Base-by-base conservation (phyloP, 2,113 vertebrate species). In the Carassius carassius region DNA sequence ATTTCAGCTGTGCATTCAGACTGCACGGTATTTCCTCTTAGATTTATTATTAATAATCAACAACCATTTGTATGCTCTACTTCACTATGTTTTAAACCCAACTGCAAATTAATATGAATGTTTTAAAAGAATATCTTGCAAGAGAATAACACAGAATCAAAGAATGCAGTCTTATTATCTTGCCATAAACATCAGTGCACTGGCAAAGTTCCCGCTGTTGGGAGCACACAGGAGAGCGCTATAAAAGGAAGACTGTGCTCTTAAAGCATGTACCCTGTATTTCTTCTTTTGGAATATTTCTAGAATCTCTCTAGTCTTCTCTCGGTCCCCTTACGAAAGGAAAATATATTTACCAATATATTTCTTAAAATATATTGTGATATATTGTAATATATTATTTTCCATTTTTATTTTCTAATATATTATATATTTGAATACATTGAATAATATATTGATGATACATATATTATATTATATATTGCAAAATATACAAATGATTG, bases 31-130 rank as follows among this genome's bases (percentile, higher is more conserved):
- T 74, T 78, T 49, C n/a, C 60, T 67, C 44, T 54, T 37, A 11
- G 13, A 19, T 54, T 25, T 41, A 84, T 25, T 41, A 84, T 87
- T 79, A 84, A 84, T 87, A 80, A 84, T 80, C 76, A 23, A 75
- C 72, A 65, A 49, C 67, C 41, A 29, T 73, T 73, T 32, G 35
- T 54, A 41, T 58, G 75, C 63, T 84, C 74, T 41, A 4, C n/a
- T 78, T 67, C 13, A 16, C 32, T 25, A 23, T 21, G 37, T 49
- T 67, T 73, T 44, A 14, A 62, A 37, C 29, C 32, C 56, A 65
- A 54, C 12, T 10, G 19, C 9, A 67, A 35, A 67, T 56, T 12
- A 3, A 44, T 32, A 70, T 1, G 10, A 14, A 56, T 14, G 2
- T 69, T 37, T 32, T 5, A 12, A 25, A 25, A n/a, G 51, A 23